These are phyloP conservation scores for Anas bahamensis DNA, from an alignment of 2,797 vertebrate genomes.

Conservation along the genomic window DNA sequence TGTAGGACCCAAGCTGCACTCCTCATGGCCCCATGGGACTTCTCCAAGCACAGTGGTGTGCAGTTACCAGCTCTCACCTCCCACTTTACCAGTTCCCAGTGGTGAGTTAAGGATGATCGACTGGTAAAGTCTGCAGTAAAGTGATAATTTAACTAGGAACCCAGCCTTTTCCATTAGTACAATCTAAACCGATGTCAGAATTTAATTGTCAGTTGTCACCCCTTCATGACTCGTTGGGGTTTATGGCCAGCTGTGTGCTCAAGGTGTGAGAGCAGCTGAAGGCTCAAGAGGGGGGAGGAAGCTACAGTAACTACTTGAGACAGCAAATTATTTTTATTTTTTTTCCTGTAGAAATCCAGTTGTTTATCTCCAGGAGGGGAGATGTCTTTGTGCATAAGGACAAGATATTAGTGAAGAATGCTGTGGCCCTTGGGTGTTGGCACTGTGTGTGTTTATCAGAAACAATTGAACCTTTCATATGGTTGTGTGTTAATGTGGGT, in stretches of 20 bases:
- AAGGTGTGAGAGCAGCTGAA: background rate
- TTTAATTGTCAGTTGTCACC: background rate
- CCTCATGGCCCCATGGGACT: background rate
- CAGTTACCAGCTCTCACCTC: background rate
- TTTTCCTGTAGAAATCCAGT: background rate
- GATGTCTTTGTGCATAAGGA: background rate
- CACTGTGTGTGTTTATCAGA: background rate
- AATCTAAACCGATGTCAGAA: background rate
- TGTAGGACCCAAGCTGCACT: background rate
- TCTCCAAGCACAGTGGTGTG: background rate
- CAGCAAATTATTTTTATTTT: background rate
- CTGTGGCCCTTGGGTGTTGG: background rate
- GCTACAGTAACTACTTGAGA: background rate
- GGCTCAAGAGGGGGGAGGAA: background rate
- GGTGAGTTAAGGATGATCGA: background rate
- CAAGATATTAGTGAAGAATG: background rate
- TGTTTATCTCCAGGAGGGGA: background rate
- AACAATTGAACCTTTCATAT: background rate
- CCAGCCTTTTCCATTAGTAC: background rate
- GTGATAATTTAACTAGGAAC: background rate
- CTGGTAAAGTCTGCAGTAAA: background rate
- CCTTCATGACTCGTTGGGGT: background rate
- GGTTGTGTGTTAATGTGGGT: background rate
- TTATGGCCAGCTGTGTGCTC: background rate
- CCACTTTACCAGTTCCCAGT: background rate